A percentile compares a stretch with the other conserved stretches of the same genome.
Evolutionary conservation across 2,113 vertebrate species (phyloP).

Genomic region (Hylia prasina): DNA sequence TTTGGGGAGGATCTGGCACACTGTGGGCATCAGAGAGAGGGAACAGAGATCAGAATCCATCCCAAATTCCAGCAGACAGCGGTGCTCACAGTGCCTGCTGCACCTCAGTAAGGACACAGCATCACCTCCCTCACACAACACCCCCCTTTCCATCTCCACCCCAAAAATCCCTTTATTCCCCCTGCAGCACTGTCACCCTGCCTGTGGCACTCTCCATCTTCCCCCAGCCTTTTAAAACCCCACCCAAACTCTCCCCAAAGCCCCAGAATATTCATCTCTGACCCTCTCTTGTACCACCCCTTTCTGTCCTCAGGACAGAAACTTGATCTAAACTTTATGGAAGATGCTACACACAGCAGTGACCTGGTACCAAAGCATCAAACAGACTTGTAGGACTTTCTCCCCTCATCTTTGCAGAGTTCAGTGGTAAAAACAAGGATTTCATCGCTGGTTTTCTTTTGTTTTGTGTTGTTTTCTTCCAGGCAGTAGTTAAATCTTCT

Average conservation of each 20-base stretch:
- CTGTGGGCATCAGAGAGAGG: constrained; percentile 65
- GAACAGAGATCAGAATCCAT: neutral
- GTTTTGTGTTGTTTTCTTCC: neutral
- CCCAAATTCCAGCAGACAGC: neutral
- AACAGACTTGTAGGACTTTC: neutral
- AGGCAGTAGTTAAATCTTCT: neutral
- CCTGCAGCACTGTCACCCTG: neutral
- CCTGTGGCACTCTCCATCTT: neutral
- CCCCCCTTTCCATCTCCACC: neutral
- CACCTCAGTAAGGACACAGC: neutral
- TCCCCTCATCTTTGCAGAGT: neutral
- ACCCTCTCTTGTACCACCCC: too few species aligned
- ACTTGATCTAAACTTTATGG: neutral
- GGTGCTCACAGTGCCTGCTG: neutral
- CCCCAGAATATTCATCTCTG: neutral
- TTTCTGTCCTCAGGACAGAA: neutral
- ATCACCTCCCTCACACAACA: neutral
- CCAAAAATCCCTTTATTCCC: neutral
- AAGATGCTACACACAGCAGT: neutral
- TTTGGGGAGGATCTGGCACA: constrained; percentile 99
- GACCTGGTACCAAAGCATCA: constrained; percentile 24
- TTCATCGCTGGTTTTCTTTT: neutral
- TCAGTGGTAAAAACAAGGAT: neutral
- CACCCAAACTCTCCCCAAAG: neutral
- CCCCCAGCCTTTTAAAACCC: neutral